Conservation (phyloP, 92 coral and sea anemone genomes). For the Diadumene lineata region DNA sequence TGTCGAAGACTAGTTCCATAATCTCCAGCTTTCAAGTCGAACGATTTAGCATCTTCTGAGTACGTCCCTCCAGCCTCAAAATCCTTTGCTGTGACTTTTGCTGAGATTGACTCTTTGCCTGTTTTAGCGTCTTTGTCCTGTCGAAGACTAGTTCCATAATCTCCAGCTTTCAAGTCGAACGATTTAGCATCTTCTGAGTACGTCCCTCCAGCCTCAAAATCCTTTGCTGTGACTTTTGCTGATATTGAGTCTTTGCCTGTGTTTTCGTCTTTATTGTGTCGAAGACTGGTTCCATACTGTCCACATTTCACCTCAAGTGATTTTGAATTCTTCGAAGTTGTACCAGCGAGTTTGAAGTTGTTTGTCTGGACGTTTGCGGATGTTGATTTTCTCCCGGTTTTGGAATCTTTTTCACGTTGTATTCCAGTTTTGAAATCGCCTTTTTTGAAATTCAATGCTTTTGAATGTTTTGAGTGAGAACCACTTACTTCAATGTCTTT, state of each 20-base stretch:
- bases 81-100: slow-evolving; percentile 9
- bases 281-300: slow-evolving; percentile 16
- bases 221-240: slow-evolving; percentile 19
- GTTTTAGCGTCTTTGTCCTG: background rate
- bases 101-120: slow-evolving; percentile 11
- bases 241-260: slow-evolving; percentile 23
- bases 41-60: background rate
- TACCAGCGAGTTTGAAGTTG: slow-evolving; percentile 18
- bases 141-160: slow-evolving; percentile 6
- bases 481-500: background rate
- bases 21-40: slow-evolving; percentile 36
- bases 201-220: slow-evolving; percentile 13
- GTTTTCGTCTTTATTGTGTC: background rate
- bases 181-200: slow-evolving; percentile 25
- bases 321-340: slow-evolving; percentile 5
- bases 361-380: slow-evolving; percentile 7
- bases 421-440: slow-evolving; percentile 24
- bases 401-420: slow-evolving; percentile 1
- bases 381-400: slow-evolving; percentile 6
- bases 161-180: slow-evolving; percentile 9
- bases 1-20: slow-evolving; percentile 14
- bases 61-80: slow-evolving; percentile 8
- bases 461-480: background rate
- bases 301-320: slow-evolving; percentile 21
- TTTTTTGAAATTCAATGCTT: slow-evolving; percentile 5